phyloP scores from a whole-genome alignment of 2,888 invertebrate species.

The Masnerella sp. region DNA sequence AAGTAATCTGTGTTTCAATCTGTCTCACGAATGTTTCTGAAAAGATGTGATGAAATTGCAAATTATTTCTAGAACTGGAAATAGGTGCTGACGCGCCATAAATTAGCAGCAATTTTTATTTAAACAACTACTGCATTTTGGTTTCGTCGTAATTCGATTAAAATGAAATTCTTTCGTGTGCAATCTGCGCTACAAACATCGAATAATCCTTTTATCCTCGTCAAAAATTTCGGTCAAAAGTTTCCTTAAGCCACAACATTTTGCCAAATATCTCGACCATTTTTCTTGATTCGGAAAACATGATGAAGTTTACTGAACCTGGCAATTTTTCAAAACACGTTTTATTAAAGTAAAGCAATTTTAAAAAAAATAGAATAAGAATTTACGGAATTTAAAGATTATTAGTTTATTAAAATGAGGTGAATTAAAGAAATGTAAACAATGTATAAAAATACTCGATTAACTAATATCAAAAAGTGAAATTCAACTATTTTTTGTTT shows the following conservation, averaged over 20 bases:
- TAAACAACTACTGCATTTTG: background rate
- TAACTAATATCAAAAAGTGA: too few species aligned
- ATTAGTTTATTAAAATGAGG: background rate
- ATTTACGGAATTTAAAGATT: background rate
- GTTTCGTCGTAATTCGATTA: background rate
- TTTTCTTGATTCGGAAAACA: conserved; percentile 1
- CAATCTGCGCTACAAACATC: background rate
- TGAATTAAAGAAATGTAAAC: background rate
- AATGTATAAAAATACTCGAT: too few species aligned
- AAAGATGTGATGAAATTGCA: too few species aligned
- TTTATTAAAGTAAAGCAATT: conserved; percentile 15
- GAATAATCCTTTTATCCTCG: conserved; percentile 10
- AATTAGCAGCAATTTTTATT: conserved; percentile 16
- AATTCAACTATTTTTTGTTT: too few species aligned
- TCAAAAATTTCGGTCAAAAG: background rate
- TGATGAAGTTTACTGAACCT: conserved; percentile 3
- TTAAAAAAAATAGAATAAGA: conserved; percentile 7
- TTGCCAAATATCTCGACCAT: conserved; percentile 16
- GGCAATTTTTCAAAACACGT: conserved; percentile 32
- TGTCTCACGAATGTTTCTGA: background rate
- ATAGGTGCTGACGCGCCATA: conserved; percentile 10
- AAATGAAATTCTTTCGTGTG: background rate
- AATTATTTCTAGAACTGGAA: conserved; percentile 13
- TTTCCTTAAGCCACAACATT: conserved; percentile 14
- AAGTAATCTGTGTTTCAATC: background rate